Evolutionary conservation across 2,113 vertebrate genomes (phyloP), one percentile per base, ranked within the genome.

Genomic region (Artemisiospiza belli): DNA sequence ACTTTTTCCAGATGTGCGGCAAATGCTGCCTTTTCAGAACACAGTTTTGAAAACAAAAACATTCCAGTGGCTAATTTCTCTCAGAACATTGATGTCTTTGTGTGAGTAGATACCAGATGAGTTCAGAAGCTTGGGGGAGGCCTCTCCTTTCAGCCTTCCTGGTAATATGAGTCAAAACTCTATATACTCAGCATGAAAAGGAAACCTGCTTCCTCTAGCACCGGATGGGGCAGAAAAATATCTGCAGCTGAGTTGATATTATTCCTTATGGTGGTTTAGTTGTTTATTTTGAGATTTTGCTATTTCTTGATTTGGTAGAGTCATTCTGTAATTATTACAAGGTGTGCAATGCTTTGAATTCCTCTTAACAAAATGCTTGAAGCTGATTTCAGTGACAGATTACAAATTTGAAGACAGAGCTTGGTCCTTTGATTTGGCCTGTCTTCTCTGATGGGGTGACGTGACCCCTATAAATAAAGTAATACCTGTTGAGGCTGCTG

Each of bases 1-100:
- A 66, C 90, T 94, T 97, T 96, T 96, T 97, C 96, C 97, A 98
- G 96, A 97, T 98, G 97, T 98, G 94, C 89, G 90, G 95, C 90
- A 96, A 97, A 91, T 55, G 44, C 52, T 88, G 91, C 63, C 83
- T 87, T 94, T 95, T 96, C 87, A 94, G 92, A 96, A 95, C 90
- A 93, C 85, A 76, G 91, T 94, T 96, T 84, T 96, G 70, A 96
- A 97, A 97, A 96, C 95, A 97, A 97, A 97, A 97, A 93, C 95
- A 95, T 97, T 96, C 94, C 95, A 91, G 57, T 47, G 73, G 66
- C 86, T 96, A 95, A 97, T 97, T 97, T 95, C 59, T 97, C 93
- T 97, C 96, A 96, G 95, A 96, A 95, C 86, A 92, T 67, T 93
- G 49, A 90, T 78, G 90, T 80, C 91, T 96, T 92, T 93, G 86